Base-by-base conservation (phyloP, 2,113 vertebrate genomes). In the Sebastes schlegelii region DNA sequence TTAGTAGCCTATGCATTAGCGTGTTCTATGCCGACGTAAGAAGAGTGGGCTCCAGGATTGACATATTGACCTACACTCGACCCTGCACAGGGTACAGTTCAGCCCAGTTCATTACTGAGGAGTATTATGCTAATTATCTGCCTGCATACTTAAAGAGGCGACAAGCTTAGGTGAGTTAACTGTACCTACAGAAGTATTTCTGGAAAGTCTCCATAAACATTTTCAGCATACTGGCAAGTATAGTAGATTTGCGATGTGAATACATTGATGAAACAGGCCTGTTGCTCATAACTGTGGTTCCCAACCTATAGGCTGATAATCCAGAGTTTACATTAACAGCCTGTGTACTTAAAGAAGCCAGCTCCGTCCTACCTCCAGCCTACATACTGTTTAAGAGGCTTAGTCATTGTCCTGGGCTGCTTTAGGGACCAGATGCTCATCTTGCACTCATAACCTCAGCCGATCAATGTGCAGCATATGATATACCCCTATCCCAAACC, bases 341-440 rank as follows among this genome's bases (percentile, higher is more conserved):
- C 64, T 54, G 26, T 2, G 9, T 46, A 40, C 12, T 70, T 70
- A 81, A 75, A 5, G 45, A 82, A 61, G 66, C 0, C 82, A 71
- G n/a, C 6, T 54, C 34, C 14, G 71, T 67, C 12, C 48, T 11
- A 17, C 42, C 46, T 43, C 11, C n/a, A 74, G 62, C 60, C 67
- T 17, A 74, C 43, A 74, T 58, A 17, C 66, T 43, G 45, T 7
- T 70, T 83, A 89, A 82, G 86, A 85, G 49, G 92, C 76, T 91
- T 86, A 85, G 34, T 5, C 40, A 17, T 46, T 66, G 34, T 74
- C 26, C 8, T 77, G 84, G 57, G 65, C 78, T 80, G 60, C 6
- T 84, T 87, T 23, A 46, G 11, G 1, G 13, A 49, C 2, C n/a
- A 16, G 54, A 34, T 0, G 4, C 21, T 12, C 8, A 58, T 6